Evolutionary conservation across 2,797 vertebrate genomes (phyloP).

Genomic region (Lagorchestes hirsutus): DNA sequence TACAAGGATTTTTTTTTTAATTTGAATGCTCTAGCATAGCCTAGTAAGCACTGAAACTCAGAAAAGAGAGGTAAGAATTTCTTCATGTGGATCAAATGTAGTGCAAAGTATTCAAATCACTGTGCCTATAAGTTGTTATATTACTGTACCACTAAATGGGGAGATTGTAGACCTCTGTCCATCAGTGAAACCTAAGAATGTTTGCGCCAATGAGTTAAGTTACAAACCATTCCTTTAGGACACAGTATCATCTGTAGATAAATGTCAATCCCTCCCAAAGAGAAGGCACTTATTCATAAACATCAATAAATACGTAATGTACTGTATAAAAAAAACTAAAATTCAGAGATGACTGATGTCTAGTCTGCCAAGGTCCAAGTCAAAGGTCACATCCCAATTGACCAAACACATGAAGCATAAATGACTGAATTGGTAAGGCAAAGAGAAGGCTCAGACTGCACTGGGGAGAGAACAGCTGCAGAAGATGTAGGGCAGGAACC

Average conservation of each 20-base stretch:
- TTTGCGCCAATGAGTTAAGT: neutral
- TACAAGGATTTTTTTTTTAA: neutral
- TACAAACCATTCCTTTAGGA: conserved; percentile 3
- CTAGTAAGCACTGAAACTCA: conserved; percentile 24
- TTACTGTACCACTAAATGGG: neutral
- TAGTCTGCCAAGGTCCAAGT: neutral
- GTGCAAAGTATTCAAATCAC: neutral
- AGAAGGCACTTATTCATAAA: neutral
- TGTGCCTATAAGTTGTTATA: neutral
- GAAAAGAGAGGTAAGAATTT: neutral
- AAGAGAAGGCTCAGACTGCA: conserved; percentile 1
- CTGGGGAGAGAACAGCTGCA: neutral
- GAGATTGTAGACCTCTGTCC: neutral
- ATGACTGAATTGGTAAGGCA: conserved; percentile 8
- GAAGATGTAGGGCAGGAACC: neutral
- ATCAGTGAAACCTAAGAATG: neutral
- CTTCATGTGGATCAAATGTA: neutral
- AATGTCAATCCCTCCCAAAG: conserved; percentile 20
- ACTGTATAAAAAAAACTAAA: conserved; percentile 31
- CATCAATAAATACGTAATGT: neutral
- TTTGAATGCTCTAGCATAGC: conserved; percentile 8
- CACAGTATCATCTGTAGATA: neutral
- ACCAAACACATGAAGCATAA: conserved; percentile 40
- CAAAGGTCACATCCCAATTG: conserved; percentile 2
- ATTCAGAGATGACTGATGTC: conserved; percentile 17